phyloP scores from a whole-genome alignment of 1,140 invertebrate genomes.

The Dinoponera quadriceps region DNA sequence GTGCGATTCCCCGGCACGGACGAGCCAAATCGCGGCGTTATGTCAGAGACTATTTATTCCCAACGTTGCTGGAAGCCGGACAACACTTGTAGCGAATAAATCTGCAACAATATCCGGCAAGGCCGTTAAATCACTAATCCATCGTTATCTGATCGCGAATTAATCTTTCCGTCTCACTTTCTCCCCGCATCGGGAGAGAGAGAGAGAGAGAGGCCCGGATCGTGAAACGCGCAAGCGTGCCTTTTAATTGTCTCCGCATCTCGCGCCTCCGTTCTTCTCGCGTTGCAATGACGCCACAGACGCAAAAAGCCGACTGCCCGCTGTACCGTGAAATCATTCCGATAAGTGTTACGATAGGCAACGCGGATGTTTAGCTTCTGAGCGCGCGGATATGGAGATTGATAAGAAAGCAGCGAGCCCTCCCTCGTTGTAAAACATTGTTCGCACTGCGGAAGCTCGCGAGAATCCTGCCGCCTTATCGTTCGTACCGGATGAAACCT shows the following conservation, averaged over 20 bases:
- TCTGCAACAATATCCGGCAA: not conserved
- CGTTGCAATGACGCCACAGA: conserved; percentile 1
- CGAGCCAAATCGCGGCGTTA: not conserved
- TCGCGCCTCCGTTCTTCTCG: not conserved
- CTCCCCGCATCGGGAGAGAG: not conserved
- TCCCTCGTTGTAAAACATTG: not conserved
- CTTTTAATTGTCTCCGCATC: conserved; percentile 32
- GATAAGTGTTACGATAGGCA: not conserved
- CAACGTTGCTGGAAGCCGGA: not conserved
- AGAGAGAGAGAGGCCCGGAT: not conserved
- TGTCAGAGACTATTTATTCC: not conserved
- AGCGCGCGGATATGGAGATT: not conserved
- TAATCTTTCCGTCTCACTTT: conserved; percentile 39
- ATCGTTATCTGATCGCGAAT: conserved; percentile 17
- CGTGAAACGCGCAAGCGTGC: conserved; percentile 17
- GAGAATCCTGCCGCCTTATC: too few relatives aligned
- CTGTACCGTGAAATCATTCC: not conserved
- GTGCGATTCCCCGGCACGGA: not conserved
- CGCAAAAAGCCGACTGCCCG: not conserved
- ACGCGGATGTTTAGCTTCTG: not conserved
- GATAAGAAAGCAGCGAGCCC: not conserved
- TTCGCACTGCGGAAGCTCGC: not conserved
- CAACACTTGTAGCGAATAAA: not conserved
- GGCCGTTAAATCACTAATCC: conserved; percentile 20
- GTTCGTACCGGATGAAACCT: too few relatives aligned